Evolutionary conservation across 2,797 vertebrate species (phyloP).

Genomic region (Coccyzus lansbergi): DNA sequence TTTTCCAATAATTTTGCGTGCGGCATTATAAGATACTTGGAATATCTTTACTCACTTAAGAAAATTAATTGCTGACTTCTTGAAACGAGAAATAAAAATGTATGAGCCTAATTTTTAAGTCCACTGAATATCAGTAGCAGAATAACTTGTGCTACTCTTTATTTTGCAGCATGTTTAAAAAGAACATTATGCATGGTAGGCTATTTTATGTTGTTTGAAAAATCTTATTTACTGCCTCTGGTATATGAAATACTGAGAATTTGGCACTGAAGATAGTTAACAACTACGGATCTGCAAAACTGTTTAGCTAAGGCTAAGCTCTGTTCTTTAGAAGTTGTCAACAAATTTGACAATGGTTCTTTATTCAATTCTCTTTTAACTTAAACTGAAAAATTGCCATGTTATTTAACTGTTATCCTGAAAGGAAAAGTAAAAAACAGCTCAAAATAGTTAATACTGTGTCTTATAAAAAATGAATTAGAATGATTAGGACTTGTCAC

Average conservation of each 20-base stretch:
- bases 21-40: constrained; percentile 52
- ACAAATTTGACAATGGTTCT: not conserved
- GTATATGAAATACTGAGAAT: constrained; percentile 13
- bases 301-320: not conserved
- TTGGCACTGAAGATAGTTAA: not conserved
- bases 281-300: not conserved
- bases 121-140: constrained; percentile 36
- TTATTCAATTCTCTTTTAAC: not conserved
- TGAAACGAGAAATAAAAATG: constrained; percentile 68
- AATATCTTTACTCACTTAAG: constrained; percentile 61
- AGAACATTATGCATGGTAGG: constrained; percentile 16
- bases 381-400: not conserved
- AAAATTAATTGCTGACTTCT: constrained; percentile 68
- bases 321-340: constrained; percentile 3
- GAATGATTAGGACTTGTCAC: not conserved
- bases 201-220: constrained; percentile 21
- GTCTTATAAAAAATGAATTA: not conserved
- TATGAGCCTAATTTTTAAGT: constrained; percentile 56
- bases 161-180: constrained; percentile 49
- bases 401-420: not conserved
- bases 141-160: constrained; percentile 55
- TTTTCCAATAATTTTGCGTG: constrained; percentile 69
- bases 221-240: constrained; percentile 40
- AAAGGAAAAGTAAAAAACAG: not conserved
- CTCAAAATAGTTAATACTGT: not conserved